A percentile compares a stretch with the other conserved stretches of the same genome.
These are phyloP conservation scores for Pseudochirops cupreus DNA, from an alignment of 2,797 vertebrate genomes.

Conservation along the genomic window DNA sequence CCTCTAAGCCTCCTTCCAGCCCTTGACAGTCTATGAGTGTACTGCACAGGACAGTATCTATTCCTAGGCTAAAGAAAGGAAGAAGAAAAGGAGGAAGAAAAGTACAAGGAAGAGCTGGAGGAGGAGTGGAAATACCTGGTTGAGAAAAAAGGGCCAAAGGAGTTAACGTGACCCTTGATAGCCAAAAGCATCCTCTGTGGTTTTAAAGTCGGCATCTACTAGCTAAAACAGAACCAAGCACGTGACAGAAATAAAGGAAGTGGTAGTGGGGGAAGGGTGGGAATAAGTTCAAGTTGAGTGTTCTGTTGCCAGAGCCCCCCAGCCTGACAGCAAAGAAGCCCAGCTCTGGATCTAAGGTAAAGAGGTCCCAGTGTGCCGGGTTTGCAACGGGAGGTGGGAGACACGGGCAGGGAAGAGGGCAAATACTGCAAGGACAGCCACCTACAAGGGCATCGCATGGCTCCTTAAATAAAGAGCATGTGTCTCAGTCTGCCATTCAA, in stretches of 20 bases:
- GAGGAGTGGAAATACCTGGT: not conserved
- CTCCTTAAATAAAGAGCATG: not conserved
- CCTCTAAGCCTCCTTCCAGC: too few species aligned
- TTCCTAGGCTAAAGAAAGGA: not conserved
- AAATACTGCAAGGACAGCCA: not conserved
- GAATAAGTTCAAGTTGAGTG: not conserved
- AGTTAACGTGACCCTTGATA: not conserved
- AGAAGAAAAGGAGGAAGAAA: not conserved
- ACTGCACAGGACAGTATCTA: not conserved
- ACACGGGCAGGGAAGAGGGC: slow-evolving; percentile 36
- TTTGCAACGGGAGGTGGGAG: not conserved
- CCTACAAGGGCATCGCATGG: not conserved
- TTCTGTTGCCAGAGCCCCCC: not conserved
- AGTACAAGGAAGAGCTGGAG: not conserved
- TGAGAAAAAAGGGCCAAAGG: not conserved
- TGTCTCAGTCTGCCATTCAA: not conserved
- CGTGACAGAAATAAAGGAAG: slow-evolving; percentile 1
- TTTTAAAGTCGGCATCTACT: not conserved
- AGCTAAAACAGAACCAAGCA: not conserved
- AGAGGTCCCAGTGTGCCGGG: not conserved
- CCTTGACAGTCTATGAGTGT: not conserved
- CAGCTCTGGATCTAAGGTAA: not conserved
- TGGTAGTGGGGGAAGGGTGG: not conserved
- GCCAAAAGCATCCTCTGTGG: not conserved
- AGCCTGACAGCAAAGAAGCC: not conserved